Evolutionary conservation across 2,113 vertebrate species (phyloP), one percentile per base, ranked within the genome.

Genomic region (Chunga burmeisteri): DNA sequence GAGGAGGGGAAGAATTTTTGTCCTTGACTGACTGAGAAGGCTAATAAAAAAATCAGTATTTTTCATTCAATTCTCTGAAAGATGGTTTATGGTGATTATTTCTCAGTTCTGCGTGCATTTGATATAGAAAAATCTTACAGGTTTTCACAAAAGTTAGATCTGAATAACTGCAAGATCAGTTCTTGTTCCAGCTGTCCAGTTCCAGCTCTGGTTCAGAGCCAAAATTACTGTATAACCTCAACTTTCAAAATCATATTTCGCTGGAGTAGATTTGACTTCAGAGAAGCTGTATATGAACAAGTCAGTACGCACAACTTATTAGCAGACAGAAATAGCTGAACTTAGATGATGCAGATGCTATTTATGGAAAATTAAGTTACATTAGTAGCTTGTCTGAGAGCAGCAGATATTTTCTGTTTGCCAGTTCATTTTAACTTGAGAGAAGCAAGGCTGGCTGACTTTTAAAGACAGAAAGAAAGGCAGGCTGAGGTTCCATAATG

Each of bases 331-430:
- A 97, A 96, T 94, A 96, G 86, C 68, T 92, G 65, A 96, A 92
- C 27, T 81, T 62, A 79, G 73, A 86, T 94, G 88, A 97, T 93
- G 93, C 88, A 90, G 86, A 74, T 3, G 20, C 82, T 97, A 93
- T 96, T 95, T 97, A 72, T 85, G 81, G 95, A 96, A 96, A 97
- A 97, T 94, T 92, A 93, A 97, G 80, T 97, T 97, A 78, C 61
- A 73, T 95, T 94, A 90, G 90, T 83, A 49, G 66, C 77, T 95
- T 36, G 38, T 87, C 85, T 83, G 85, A 92, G n/a, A 89, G 70
- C 68, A 89, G 66, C 71, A 94, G 71, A 92, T 46, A 59, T 7
- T 32, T 89, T 68, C 56, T 94, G 17, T 78, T 96, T 91, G 79
- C 49, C 68, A 52, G 74, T 86, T 86, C 11, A 58, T 90, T 92